Conservation (phyloP, 1,140 invertebrate species). For the Cydia splendana region DNA sequence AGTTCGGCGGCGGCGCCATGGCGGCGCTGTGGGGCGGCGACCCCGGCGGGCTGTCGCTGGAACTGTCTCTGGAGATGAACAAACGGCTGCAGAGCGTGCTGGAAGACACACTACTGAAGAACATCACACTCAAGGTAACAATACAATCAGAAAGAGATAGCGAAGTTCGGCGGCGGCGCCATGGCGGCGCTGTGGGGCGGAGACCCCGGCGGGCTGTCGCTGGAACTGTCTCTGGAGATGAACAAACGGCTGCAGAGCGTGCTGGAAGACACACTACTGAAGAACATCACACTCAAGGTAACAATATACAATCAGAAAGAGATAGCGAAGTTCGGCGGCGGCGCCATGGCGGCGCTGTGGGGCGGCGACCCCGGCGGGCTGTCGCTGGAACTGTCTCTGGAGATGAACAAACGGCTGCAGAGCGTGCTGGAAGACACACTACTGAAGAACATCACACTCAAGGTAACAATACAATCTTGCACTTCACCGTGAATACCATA, state of each 20-base stretch:
- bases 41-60: slow-evolving; percentile 82
- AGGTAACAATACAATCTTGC: too few species aligned
- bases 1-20: slow-evolving; percentile 65
- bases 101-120: slow-evolving; percentile 96
- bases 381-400: slow-evolving; percentile 92
- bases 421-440: slow-evolving; percentile 95
- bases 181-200: slow-evolving; percentile 72
- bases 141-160: slow-evolving; percentile 58
- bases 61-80: slow-evolving; percentile 95
- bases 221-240: slow-evolving; percentile 95
- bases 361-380: slow-evolving; percentile 60
- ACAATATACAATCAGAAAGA: slow-evolving; percentile 54
- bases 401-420: slow-evolving; percentile 96
- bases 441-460: slow-evolving; percentile 97
- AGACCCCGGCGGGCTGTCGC: slow-evolving; percentile 78
- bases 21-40: slow-evolving; percentile 69
- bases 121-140: slow-evolving; percentile 95
- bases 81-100: slow-evolving; percentile 93
- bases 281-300: slow-evolving; percentile 97
- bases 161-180: slow-evolving; percentile 60
- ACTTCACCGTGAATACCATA: too few species aligned
- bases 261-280: slow-evolving; percentile 94
- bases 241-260: slow-evolving; percentile 95
- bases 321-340: slow-evolving; percentile 62
- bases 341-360: slow-evolving; percentile 69